A percentile compares a stretch with the other conserved stretches of the same genome.
phyloP scores from a whole-genome alignment of 2,888 invertebrate genomes.

The Drosophila meridiana region DNA sequence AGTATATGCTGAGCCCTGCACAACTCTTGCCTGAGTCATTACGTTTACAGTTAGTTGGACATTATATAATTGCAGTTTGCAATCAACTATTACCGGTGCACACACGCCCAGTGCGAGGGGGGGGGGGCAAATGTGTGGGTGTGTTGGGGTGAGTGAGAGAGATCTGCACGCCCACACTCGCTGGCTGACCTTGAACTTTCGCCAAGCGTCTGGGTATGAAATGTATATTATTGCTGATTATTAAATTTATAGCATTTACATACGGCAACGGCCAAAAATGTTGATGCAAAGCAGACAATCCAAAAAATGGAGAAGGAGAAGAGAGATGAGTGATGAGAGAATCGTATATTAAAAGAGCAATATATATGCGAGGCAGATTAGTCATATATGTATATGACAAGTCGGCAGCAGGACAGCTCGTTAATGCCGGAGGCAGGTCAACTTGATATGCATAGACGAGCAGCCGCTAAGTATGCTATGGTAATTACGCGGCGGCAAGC shows the following conservation, averaged over 20 bases:
- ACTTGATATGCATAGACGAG: slow-evolving; percentile 11
- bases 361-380: slow-evolving; percentile 22
- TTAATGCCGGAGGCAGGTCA: slow-evolving; percentile 21
- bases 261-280: slow-evolving; percentile 16
- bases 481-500: slow-evolving; percentile 41
- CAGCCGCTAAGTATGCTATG: slow-evolving; percentile 67
- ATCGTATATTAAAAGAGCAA: neutral
- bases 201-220: slow-evolving; percentile 23
- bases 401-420: slow-evolving; percentile 35
- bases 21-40: neutral
- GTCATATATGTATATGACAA: slow-evolving; percentile 24
- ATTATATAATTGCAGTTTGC: slow-evolving; percentile 34
- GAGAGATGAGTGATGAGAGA: neutral
- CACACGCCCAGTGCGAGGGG: neutral
- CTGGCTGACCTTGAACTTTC: slow-evolving; percentile 71
- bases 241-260: slow-evolving; percentile 70
- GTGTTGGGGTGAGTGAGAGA: neutral
- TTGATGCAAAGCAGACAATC: slow-evolving; percentile 37
- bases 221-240: slow-evolving; percentile 61
- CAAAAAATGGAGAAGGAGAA: neutral
- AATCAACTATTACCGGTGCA: slow-evolving; percentile 38
- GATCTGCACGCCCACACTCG: slow-evolving; percentile 21
- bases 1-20: neutral
- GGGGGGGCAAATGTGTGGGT: neutral
- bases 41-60: slow-evolving; percentile 9